Evolutionary conservation across 2,888 invertebrate species (phyloP).

Genomic region (Agonopterix heracliana): DNA sequence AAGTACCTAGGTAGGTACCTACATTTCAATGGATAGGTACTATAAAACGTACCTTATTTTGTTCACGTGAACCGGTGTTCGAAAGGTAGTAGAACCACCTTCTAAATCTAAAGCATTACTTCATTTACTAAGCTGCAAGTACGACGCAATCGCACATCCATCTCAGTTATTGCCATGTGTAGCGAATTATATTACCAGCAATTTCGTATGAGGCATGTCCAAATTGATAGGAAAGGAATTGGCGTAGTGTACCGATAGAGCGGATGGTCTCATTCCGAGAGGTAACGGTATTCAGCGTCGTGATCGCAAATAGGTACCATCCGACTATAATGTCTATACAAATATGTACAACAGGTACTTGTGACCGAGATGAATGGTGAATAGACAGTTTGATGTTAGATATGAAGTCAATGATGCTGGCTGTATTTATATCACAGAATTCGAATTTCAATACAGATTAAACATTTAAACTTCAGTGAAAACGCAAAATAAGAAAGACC

Average conservation of each 20-base stretch:
- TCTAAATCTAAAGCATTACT: neutral
- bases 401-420: too few species aligned
- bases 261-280: slow-evolving; percentile 63
- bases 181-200: slow-evolving; percentile 21
- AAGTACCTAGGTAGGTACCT: too few species aligned
- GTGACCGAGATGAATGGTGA: slow-evolving; percentile 10
- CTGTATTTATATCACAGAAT: too few species aligned
- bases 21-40: too few species aligned
- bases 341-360: slow-evolving; percentile 13
- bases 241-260: slow-evolving; percentile 16
- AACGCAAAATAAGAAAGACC: too few species aligned
- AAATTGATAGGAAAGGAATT: slow-evolving; percentile 29
- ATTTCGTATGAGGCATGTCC: slow-evolving; percentile 27
- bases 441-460: too few species aligned
- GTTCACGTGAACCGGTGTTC: neutral
- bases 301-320: slow-evolving; percentile 37
- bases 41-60: too few species aligned
- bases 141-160: slow-evolving; percentile 1
- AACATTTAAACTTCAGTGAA: too few species aligned
- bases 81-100: neutral
- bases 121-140: neutral
- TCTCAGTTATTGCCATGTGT: slow-evolving; percentile 8
- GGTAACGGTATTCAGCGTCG: slow-evolving; percentile 53
- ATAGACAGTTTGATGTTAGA: slow-evolving; percentile 9
- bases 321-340: slow-evolving; percentile 8